phyloP scores from a whole-genome alignment of 2,888 invertebrate genomes.

The Archaeoteleia sp. region DNA sequence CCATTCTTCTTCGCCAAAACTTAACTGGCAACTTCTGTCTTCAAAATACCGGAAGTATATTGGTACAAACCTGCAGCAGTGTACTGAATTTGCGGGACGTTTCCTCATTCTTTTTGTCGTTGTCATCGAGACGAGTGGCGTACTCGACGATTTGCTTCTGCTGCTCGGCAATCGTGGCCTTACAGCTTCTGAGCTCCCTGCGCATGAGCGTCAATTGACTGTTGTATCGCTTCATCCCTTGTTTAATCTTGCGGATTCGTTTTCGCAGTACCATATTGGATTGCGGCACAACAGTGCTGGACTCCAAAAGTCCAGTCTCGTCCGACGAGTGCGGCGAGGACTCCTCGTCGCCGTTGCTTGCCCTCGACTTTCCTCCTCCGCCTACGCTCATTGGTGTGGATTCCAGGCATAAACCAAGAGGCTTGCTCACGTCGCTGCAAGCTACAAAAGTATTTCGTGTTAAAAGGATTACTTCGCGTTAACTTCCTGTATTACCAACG shows the following conservation, averaged over 20 bases:
- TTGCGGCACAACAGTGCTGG: conserved; percentile 78
- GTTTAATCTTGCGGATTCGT: conserved; percentile 90
- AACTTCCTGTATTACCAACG: no score
- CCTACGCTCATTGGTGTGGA: conserved; percentile 77
- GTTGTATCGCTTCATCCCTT: conserved; percentile 92
- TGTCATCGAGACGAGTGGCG: conserved; percentile 89
- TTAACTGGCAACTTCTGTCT: no score
- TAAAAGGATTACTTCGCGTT: no score
- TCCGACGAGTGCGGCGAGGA: conserved; percentile 76
- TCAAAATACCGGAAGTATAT: conserved; percentile 67
- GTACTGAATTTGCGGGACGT: conserved; percentile 92
- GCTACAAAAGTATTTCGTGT: conserved; percentile 65
- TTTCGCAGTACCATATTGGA: conserved; percentile 91
- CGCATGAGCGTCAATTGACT: conserved; percentile 87
- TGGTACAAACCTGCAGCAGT: conserved; percentile 82
- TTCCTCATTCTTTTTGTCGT: conserved; percentile 93
- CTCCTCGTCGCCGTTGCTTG: conserved; percentile 73
- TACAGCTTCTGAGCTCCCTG: conserved; percentile 86
- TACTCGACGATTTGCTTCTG: conserved; percentile 90
- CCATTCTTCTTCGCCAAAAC: no score
- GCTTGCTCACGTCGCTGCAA: conserved; percentile 69
- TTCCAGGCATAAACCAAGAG: conserved; percentile 71
- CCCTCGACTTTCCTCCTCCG: conserved; percentile 76
- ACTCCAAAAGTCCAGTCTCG: conserved; percentile 71
- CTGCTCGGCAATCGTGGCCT: conserved; percentile 88